Evolutionary conservation across 2,888 invertebrate species (phyloP), one percentile per base, ranked within the genome.

Genomic region (Opisthograptis luteolata): DNA sequence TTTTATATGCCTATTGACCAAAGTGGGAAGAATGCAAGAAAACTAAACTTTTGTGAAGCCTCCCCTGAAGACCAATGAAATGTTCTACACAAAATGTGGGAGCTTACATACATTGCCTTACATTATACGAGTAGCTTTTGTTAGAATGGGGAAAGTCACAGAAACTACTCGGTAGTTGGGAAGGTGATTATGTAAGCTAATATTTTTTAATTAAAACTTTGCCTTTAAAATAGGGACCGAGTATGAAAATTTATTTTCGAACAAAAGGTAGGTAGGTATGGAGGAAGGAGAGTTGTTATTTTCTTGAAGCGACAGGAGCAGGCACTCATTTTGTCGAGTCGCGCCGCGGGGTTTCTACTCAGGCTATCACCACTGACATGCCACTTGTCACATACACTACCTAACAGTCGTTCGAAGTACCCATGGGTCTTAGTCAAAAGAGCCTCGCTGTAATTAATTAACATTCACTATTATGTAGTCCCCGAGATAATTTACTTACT

Each of bases 41-140:
- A 69, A 63, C 61, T 65, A 57, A 68, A 72, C 60, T 58, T 70
- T 66, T 55, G 40, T 54, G 58, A 60, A 68, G 61, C 59, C 57
- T 60, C 44, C 62, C 66, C 66, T 52, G 58, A 66, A 66, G 66
- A 62, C 58, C 52, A 58, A 70, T 72, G 70, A 70, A 71, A 56
- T 58, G 63, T 52, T 70, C 63, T 60, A 53, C 48, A 60, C 54
- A 45, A 44, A 66, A 68, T 51, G 43, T 27, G 50, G 47, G 49
- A 48, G 64, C 59, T 55, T 54, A 60, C 60, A 54, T 54, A 60
- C 60, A 54, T 47, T 60, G 56, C 50, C 52, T 54, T 50, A 44
- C 55, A 52, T 56, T 55, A 50, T 39, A 49, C 47, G 41, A 55
- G 41, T 12, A 51, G 54, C 58, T 55, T 46, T 56, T 58, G 55